Base-by-base conservation (phyloP, 2,797 vertebrate genomes). In the Microctenopoma steveboyesi region DNA sequence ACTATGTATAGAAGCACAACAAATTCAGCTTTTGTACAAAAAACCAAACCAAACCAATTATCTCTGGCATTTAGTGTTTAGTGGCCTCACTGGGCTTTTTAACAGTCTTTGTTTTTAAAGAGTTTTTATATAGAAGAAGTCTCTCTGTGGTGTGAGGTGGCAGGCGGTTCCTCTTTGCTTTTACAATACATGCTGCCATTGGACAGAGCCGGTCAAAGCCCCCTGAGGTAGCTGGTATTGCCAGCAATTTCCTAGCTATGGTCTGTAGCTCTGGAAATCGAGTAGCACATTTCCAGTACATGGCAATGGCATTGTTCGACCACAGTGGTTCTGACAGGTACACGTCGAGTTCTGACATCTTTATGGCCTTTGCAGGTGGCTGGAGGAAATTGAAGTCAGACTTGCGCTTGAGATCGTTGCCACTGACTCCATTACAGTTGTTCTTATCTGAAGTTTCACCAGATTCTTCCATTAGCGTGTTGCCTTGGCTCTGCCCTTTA, bases 201-300 rank as follows among this genome's bases (percentile, higher is more conserved):
- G 92, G 92, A 72, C 82, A 94, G 12, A 95, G 91, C 5, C 90
- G 82, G 52, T 92, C 91, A 2, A 94, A 94, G 30, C 94, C 93
- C 8, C 93, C 92, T 0, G 92, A 92, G 16, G 92, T 92, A 37
- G 92, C 91, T 0, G 93, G 94, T 3, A 89, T 65, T 0, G 91
- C 86, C 67, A 95, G 74, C 28, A 94, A 85, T 63, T 85, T 93
- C 67, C 85, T 90, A 58, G 91, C 91, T 1, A 92, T 42, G 16
- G 27, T 59, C 63, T 83, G 92, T 3, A 95, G 89, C 22, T 56
- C 39, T 0, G 93, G 92, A 37, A 93, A 94, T 1, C 82, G 73
- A 9, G 30, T 4, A 0, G 92, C 92, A 12, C 76, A 80, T 74
- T 83, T 92, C 94, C 94, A 95, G 75, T 83, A 94, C 0, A 68